Evolutionary conservation across 2,888 invertebrate genomes (phyloP).

Genomic region (Dione vanillae): DNA sequence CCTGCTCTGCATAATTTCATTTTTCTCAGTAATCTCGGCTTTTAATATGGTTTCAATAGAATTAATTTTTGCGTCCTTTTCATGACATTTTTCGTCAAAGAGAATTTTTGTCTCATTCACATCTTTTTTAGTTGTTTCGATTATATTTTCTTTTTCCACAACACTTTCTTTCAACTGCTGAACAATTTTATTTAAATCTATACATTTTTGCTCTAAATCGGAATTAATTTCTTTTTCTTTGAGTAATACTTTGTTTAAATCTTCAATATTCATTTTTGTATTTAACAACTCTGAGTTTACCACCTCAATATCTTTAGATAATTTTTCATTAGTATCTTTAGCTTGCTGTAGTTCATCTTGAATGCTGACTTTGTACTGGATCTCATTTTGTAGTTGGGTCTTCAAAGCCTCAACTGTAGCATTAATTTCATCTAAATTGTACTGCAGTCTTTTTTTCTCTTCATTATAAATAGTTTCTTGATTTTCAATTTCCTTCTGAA

Average conservation of each 20-base stretch:
- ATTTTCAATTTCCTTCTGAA: conserved; percentile 58
- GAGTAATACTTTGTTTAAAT: conserved; percentile 27
- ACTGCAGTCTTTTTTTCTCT: conserved; percentile 57
- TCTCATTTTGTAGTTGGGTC: conserved; percentile 65
- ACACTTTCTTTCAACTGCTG: conserved; percentile 48
- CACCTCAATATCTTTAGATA: conserved; percentile 32
- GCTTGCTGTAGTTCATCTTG: conserved; percentile 55
- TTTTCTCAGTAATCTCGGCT: conserved; percentile 48
- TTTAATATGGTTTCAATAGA: conserved; percentile 48
- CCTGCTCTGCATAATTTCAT: conserved; percentile 48
- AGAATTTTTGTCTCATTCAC: conserved; percentile 47
- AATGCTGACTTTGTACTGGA: conserved; percentile 59
- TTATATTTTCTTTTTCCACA: conserved; percentile 49
- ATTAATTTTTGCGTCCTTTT: conserved; percentile 49
- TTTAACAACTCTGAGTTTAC: conserved; percentile 30
- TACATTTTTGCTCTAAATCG: conserved; percentile 48
- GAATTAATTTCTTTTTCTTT: conserved; percentile 50
- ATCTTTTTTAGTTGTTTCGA: conserved; percentile 49
- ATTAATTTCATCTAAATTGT: conserved; percentile 62
- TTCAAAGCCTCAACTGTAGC: conserved; percentile 60
- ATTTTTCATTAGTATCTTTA: conserved; percentile 33
- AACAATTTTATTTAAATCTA: conserved; percentile 50
- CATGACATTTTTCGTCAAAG: conserved; percentile 50
- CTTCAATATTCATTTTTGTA: conserved; percentile 18
- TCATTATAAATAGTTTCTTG: conserved; percentile 54